Evolutionary conservation across 2,797 vertebrate species (phyloP), one percentile per base, ranked within the genome.

Genomic region (Cebuella pygmaea): DNA sequence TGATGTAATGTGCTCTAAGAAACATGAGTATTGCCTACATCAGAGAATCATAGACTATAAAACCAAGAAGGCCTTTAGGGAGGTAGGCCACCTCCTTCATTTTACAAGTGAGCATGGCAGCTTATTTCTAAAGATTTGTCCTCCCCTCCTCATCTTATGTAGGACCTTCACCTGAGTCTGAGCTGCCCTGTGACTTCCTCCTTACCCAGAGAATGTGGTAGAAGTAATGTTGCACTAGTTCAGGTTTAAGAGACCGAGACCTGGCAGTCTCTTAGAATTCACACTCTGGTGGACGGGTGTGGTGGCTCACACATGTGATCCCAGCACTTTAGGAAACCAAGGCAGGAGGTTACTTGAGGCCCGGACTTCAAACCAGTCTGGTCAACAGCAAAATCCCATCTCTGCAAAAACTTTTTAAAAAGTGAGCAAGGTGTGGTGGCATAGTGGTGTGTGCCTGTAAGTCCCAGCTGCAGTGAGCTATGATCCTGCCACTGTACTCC

Each of bases 41-140:
- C 41, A 93, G 64, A 97, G n/a, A 96, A 70, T 84, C 48, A 33
- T 26, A 90, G 2, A 15, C 61, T 57, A 14, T 83, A 78, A 90
- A 96, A 36, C 26, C 46, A 44, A 15, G n/a, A 81, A 59, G 92
- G 27, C 22, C 39, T 91, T 93, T 52, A 74, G 39, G 59, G 11
- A 26, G 79, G 0, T 55, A 93, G 74, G 48, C 39, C 33, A 50
- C 13, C 50, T 94, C 26, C 39, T 92, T 94, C 81, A 67, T 76
- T 90, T 89, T 89, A 24, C 44, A 88, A 13, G 33, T 61, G 33
- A 93, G 26, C 80, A 7, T 41, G 33, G 44, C 50, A 93, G 57
- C 75, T 95, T 70, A 5, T 86, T 59, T 88, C 13, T 89, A 67
- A 95, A 92, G 59, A 90, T 61, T 6, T 57, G 33, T 48, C 11